Evolutionary conservation across 2,113 vertebrate genomes (phyloP).

Genomic region (Eonycteris spelaea): DNA sequence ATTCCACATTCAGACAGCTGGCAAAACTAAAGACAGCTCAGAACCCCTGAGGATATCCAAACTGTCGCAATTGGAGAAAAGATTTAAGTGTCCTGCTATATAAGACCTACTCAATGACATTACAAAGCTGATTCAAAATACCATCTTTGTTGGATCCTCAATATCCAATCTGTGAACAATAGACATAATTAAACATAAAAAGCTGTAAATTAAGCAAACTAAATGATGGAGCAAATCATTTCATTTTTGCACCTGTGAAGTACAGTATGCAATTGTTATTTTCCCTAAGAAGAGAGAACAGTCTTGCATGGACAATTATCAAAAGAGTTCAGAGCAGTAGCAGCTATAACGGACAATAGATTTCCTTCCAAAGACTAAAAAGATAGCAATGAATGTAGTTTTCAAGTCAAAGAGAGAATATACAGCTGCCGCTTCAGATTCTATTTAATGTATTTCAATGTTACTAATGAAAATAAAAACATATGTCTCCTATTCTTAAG

Average conservation of each 20-base stretch:
- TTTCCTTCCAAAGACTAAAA: conserved; percentile 55
- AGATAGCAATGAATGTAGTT: conserved; percentile 61
- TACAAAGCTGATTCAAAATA: conserved; percentile 69
- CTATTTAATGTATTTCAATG: conserved; percentile 70
- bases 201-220: conserved; percentile 65
- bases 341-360: conserved; percentile 47
- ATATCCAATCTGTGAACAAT: conserved; percentile 73
- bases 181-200: conserved; percentile 74
- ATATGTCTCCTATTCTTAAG: conserved; percentile 36
- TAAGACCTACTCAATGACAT: conserved; percentile 68
- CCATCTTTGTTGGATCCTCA: conserved; percentile 44
- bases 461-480: conserved; percentile 72
- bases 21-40: conserved; percentile 60
- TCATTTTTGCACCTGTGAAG: conserved; percentile 66
- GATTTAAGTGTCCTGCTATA: conserved; percentile 48
- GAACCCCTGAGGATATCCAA: conserved; percentile 66
- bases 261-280: conserved; percentile 66
- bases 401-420: conserved; percentile 64
- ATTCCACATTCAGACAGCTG: conserved; percentile 63
- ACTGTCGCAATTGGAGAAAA: conserved; percentile 59
- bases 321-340: conserved; percentile 48
- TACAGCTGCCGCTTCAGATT: conserved; percentile 54
- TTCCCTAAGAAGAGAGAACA: conserved; percentile 56
- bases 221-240: conserved; percentile 45
- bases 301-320: conserved; percentile 48